Evolutionary conservation across 2,888 invertebrate species (phyloP).

Genomic region (Eledona agricola): DNA sequence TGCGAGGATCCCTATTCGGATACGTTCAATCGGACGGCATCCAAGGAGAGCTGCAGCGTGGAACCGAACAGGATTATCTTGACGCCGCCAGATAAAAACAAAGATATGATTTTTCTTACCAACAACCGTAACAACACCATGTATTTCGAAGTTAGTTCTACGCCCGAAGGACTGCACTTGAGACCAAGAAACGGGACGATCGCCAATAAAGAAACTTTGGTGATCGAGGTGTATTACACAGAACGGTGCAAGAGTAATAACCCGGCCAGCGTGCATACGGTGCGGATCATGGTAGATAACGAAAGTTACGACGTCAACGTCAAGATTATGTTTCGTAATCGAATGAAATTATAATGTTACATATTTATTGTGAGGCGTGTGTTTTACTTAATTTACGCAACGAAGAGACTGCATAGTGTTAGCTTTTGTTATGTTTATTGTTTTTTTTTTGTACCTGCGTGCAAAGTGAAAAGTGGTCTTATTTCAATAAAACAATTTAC

Average conservation of each 20-base stretch:
- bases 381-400: too few species aligned
- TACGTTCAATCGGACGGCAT: not conserved
- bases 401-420: too few species aligned
- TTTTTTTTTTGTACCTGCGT: conserved; percentile 2
- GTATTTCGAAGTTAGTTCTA: conserved; percentile 10
- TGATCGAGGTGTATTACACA: conserved; percentile 5
- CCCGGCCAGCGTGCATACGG: conserved; percentile 6
- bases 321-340: conserved; percentile 14
- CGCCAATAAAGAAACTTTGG: not conserved
- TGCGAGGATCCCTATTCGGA: conserved; percentile 13
- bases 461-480: not conserved
- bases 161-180: conserved; percentile 5
- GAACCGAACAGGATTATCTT: conserved; percentile 21
- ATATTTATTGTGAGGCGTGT: not conserved
- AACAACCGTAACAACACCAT: conserved; percentile 4
- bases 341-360: not conserved
- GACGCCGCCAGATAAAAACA: conserved; percentile 14
- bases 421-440: not conserved
- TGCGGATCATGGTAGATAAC: conserved; percentile 22
- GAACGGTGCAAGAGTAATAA: conserved; percentile 9
- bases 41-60: conserved; percentile 2
- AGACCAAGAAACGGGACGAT: conserved; percentile 10
- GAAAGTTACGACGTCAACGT: conserved; percentile 22
- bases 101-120: conserved; percentile 20
- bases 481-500: not conserved